Evolutionary conservation across 2,113 vertebrate genomes (phyloP), one percentile per base, ranked within the genome.

Genomic region (Zosterops pallidus): DNA sequence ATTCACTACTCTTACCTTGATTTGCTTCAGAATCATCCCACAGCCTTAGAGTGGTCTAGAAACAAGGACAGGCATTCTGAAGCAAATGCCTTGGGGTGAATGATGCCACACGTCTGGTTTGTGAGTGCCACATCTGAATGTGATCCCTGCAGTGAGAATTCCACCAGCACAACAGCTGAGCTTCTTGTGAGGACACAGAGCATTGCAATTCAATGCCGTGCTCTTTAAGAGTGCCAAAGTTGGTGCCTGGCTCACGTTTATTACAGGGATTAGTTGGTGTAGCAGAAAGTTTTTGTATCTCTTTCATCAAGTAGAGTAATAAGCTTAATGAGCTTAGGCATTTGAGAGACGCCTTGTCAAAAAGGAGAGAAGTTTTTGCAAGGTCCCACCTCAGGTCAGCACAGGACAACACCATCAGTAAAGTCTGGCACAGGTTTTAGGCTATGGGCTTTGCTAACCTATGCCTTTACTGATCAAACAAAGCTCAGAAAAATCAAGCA

Each of bases 41-140:
- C 12, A 88, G 57, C 13, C 93, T 89, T 44, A n/a, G 46, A 60
- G 47, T 9, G 12, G 33, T 70, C 59, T 83, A 44, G 50, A 53
- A 80, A 55, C 11, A 67, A 25, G 35, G 26, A 46, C 12, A 47
- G 47, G 25, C 0, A 0, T 72, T 60, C 65, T 82, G 46, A 68
- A 85, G 50, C 0, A 2, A 59, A 39, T 35, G n/a, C 46, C 21
- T 69, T 7, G 7, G 46, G 19, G 33, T 41, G 55, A 84, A n/a
- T 4, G 23, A 42, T 65, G 55, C 46, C 68, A 74, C 2, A 0
- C 0, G 0, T 59, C 50, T 76, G 42, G 26, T 39, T 83, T 74
- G 49, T 10, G 31, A 87, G 18, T 39, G 44, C 11, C 1, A 0
- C 19, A 16, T 37, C 72, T 5, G 1, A 33, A 68, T 25, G 13